Evolutionary conservation across 1,140 invertebrate species (phyloP).

Genomic region (Ceratoteleas bidentatus): DNA sequence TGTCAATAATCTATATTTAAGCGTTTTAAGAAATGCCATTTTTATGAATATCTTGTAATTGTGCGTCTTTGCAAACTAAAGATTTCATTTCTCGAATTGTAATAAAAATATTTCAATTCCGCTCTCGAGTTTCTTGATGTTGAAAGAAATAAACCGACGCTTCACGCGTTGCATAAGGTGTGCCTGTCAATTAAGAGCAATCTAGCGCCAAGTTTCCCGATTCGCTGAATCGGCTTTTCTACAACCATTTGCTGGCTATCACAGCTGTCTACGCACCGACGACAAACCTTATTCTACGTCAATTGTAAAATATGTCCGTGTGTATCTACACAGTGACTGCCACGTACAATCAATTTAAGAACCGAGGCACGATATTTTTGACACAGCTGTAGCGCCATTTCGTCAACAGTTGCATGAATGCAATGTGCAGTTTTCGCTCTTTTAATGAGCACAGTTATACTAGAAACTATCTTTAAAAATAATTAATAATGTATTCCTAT

Average conservation of each 20-base stretch:
- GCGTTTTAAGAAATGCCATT: no score
- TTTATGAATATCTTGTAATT: no score
- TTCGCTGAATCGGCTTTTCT: constrained; percentile 72
- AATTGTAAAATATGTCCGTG: constrained; percentile 49
- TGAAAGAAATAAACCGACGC: constrained; percentile 46
- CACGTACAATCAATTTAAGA: constrained; percentile 42
- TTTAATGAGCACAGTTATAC: no score
- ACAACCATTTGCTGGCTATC: constrained; percentile 64
- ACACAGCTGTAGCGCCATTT: constrained; percentile 38
- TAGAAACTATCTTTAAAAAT: no score
- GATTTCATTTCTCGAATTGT: no score
- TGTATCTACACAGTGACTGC: constrained; percentile 62
- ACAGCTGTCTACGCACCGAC: constrained; percentile 64
- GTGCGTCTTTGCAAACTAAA: no score
- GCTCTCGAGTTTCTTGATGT: no score
- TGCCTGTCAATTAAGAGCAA: constrained; percentile 72
- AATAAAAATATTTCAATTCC: no score
- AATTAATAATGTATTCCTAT: no score
- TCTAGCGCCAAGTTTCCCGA: constrained; percentile 59
- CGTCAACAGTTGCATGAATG: constrained; percentile 16
- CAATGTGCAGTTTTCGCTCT: no score
- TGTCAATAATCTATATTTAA: no score
- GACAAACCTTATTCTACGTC: constrained; percentile 64
- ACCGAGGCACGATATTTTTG: constrained; percentile 41
- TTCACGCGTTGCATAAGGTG: constrained; percentile 57